phyloP scores from a whole-genome alignment of 2,113 vertebrate species.

The Pagrus major region DNA sequence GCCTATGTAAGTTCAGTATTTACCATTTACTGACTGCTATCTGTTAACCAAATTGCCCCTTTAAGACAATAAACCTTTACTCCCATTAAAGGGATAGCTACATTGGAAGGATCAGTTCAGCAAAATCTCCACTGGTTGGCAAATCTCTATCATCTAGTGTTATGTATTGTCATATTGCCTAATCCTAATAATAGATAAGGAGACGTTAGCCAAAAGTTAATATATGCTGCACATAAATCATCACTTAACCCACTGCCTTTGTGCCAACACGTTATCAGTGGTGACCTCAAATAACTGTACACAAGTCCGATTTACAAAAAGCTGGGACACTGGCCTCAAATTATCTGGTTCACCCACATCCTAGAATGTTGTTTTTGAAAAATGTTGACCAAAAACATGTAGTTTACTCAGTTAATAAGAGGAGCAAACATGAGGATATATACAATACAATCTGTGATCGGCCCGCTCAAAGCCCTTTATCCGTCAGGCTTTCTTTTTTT shows the following conservation, averaged over 20 bases:
- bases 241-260: neutral
- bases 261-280: slow-evolving; percentile 23
- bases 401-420: neutral
- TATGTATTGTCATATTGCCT: neutral
- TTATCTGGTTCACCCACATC: slow-evolving; percentile 4
- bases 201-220: neutral
- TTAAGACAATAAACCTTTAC: no score
- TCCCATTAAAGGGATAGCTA: no score
- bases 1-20: no score
- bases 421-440: accelerated
- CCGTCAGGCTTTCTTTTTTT: neutral
- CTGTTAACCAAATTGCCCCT: no score
- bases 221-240: neutral
- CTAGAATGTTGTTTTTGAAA: slow-evolving; percentile 1
- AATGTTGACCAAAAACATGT: neutral
- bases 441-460: no score
- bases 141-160: neutral
- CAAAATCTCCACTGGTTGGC: no score
- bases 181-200: neutral
- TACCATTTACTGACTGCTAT: no score
- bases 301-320: slow-evolving; percentile 31
- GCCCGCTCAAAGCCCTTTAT: no score
- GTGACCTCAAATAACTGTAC: slow-evolving; percentile 9
- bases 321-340: slow-evolving; percentile 1
- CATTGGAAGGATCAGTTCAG: no score